phyloP scores from a whole-genome alignment of 2,797 vertebrate genomes.

The Buphagus erythrorhynchus region DNA sequence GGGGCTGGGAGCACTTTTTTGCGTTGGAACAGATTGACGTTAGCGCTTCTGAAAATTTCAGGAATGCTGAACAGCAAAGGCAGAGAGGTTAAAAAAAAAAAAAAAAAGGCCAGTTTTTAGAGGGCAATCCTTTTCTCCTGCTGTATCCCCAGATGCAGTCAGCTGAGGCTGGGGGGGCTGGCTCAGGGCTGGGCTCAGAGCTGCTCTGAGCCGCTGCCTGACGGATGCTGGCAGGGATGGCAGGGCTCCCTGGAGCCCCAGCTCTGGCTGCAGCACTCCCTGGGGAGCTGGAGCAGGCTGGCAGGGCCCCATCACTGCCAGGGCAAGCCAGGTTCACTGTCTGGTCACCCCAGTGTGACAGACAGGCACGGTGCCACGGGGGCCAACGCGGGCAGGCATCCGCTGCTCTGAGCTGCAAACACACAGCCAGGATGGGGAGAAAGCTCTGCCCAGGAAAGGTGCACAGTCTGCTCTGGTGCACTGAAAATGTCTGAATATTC shows the following conservation, averaged over 20 bases:
- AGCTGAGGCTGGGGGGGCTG: neutral
- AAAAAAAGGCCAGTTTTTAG: neutral
- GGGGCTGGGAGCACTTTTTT: neutral
- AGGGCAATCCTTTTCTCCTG: neutral
- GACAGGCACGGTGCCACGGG: neutral
- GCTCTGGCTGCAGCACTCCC: neutral
- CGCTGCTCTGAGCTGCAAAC: neutral
- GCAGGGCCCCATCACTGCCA: neutral
- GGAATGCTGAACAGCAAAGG: neutral
- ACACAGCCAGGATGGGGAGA: neutral
- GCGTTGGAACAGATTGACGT: neutral
- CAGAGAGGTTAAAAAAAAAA: neutral
- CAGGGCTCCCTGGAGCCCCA: fast-evolving
- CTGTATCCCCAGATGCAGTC: neutral
- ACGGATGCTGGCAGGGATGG: neutral
- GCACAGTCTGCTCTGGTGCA: neutral
- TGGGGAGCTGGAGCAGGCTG: neutral
- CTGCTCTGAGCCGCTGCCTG: neutral
- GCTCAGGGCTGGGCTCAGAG: neutral
- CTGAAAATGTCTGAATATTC: neutral
- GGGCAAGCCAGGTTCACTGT: neutral
- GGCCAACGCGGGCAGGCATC: neutral
- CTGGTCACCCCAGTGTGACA: neutral
- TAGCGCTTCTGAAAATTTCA: neutral
- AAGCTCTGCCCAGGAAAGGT: neutral